Base-by-base conservation (phyloP, 1,140 invertebrate genomes). In the Whitmania pigra region DNA sequence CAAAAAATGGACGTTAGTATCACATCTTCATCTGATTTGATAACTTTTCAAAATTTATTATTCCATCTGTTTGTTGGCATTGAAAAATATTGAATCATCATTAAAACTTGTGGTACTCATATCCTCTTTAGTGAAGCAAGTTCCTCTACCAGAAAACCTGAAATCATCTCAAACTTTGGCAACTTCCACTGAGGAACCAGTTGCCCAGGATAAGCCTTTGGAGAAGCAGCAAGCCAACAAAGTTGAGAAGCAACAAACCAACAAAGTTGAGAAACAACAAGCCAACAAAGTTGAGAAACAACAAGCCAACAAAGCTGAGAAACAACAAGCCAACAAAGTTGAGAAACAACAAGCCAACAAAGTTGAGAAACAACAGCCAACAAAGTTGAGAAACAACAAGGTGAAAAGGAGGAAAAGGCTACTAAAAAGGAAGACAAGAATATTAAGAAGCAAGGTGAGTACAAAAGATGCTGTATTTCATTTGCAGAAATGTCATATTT, bases 51-150 rank as follows among this genome's bases (percentile, higher is more conserved):
- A 71, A 54, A 20, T 53, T 22, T 55, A 17, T 53, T 13, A 29
- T 71, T 71, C 43, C 25, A 6, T 36, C 31, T 3, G 31, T 36
- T 3, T 36, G 31, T 36, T n/a, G 6, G 31, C 31, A 36, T 36
- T 36, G 31, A 2, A 36, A 36, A 49, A 17, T 49, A 17, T 15
- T 49, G 15, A 49, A 49, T 49, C 15, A 15, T 49, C 43, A 49
- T 49, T 49, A 15, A 70, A 18, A 49, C 25, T 22, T n/a, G 17
- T 43, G 36, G 31, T 25, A 70, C 71, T 53, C 17, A 66, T 74
- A 17, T 70, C 53, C 43, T n/a, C 73, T 74, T 55, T 63, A 78
- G 86, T 88, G 71, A 86, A 85, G 76, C 88, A 89, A 79, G 83
- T 89, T 40, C 72, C 75, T 13, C 60, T 79, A 11, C 78, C 77